Base-by-base conservation (phyloP, 2,797 vertebrate species). In the Catharus ustulatus region DNA sequence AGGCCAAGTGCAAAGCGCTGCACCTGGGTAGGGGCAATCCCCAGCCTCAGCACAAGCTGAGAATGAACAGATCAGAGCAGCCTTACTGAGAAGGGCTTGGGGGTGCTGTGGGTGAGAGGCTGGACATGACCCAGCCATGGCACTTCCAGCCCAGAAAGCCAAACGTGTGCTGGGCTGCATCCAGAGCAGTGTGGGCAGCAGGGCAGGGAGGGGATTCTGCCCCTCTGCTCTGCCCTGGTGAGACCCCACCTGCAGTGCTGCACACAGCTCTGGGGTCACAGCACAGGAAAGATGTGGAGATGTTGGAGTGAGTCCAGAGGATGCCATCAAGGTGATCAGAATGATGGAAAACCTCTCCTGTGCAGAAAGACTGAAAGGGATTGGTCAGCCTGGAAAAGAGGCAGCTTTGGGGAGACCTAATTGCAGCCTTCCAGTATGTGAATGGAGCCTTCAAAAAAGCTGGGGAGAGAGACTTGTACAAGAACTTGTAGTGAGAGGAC, bases 61-160 rank as follows among this genome's bases (percentile, higher is more conserved):
- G 43, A 20, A 32, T 38, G 14, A 6, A 18, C 2, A 27, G 29
- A 51, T 11, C 8, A 26, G 16, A 80, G n/a, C 29, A 52, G 52
- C 7, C 20, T 38, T 73, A 45, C 3, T 0, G 0, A 59, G 29
- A 66, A 24, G n/a, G n/a, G 2, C n/a, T 30, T 18, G 4, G 6
- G 11, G 11, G 7, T 62, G 20, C 29, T 30, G 24, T 9, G 15
- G 11, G 0, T 21, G 24, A 59, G 40, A 59, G 38, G 29, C 11
- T 46, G 46, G 24, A 59, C 29, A 10, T 22, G 17, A 40, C 13
- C 45, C 38, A 51, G 59, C 38, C 11, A 38, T 29, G 67, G 18
- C 24, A 48, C 32, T 71, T 4, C 0, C 58, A 49, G 66, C 43
- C 22, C 57, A 63, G 36, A 49, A 0, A 72, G 43, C 13, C 66